Base-by-base conservation (phyloP, 2,113 vertebrate genomes). In the Lepus timidus region DNA sequence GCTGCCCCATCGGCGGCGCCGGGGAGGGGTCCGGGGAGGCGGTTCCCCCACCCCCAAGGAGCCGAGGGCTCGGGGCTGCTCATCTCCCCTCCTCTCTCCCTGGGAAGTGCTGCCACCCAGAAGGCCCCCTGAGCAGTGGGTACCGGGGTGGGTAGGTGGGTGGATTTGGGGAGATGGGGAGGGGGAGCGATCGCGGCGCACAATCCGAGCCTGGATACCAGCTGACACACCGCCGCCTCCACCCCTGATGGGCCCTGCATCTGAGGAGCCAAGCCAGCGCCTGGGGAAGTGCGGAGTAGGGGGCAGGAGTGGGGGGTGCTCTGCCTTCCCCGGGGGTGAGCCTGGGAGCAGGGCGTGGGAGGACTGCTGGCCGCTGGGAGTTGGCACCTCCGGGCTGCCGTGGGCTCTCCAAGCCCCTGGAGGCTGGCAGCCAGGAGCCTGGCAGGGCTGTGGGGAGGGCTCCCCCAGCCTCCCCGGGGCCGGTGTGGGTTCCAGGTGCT, bases 161-260 rank as follows among this genome's bases (percentile, higher is more conserved):
- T 97, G 98, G 92, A 96, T 88, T 97, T 97, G 97, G 98, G 97
- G 97, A 98, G 97, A 96, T 96, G 97, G 97, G 96, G 98, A 90
- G 98, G 98, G 97, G 98, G 97, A 98, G 98, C 81, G 96, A 97
- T 98, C 97, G 96, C 97, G 98, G 97, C 97, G 75, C 95, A 97
- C 96, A 93, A 96, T 97, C 81, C 31, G 97, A 90, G 98, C 97
- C 96, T 97, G 98, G 95, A 92, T 97, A 97, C 98, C 98, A 98
- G 97, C 98, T 97, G 98, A 98, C 97, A 98, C 97, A 97, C 95
- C 93, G 98, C 97, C 73, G 97, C 97, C 97, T 94, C 92, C 97
- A 33, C 94, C 87, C 44, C 96, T 71, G 97, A 96, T 97, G 96
- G 97, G 97, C 97, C 91, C 96, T 94, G 97, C 95, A 95, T 92